Conservation (phyloP, 2,113 vertebrate genomes). For the Lampris incognitus region DNA sequence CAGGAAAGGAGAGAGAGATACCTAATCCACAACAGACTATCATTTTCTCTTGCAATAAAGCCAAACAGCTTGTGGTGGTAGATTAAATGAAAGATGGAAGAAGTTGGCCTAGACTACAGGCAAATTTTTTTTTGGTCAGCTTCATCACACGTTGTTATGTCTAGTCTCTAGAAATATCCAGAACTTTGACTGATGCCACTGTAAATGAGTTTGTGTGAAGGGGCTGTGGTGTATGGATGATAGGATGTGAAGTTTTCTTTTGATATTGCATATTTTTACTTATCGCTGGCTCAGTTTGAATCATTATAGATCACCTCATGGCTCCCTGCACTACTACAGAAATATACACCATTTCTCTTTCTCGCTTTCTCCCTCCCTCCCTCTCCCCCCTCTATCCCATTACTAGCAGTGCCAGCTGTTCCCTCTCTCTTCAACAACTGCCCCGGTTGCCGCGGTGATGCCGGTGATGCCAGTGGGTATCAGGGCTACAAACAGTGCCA, state of each 20-base stretch:
- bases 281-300: background rate
- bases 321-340: background rate
- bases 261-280: background rate
- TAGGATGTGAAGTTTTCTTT: background rate
- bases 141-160: too few relatives aligned
- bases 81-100: too few relatives aligned
- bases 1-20: background rate
- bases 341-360: background rate
- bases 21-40: background rate
- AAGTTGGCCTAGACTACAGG: too few relatives aligned
- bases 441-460: slow-evolving; percentile 21
- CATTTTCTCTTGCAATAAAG: background rate
- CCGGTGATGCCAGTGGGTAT: slow-evolving; percentile 43
- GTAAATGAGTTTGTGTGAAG: background rate
- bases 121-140: too few relatives aligned
- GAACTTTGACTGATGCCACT: too few relatives aligned
- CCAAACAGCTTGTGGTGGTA: too few relatives aligned
- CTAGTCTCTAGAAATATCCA: too few relatives aligned
- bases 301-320: background rate
- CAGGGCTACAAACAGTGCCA: slow-evolving; percentile 20
- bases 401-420: slow-evolving; percentile 52
- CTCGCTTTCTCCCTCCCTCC: background rate
- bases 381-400: background rate
- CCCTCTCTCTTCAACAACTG: slow-evolving; percentile 53
- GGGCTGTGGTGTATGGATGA: background rate